Base-by-base conservation (phyloP, 2,113 vertebrate genomes). In the Rhynchopsitta pachyrhyncha region DNA sequence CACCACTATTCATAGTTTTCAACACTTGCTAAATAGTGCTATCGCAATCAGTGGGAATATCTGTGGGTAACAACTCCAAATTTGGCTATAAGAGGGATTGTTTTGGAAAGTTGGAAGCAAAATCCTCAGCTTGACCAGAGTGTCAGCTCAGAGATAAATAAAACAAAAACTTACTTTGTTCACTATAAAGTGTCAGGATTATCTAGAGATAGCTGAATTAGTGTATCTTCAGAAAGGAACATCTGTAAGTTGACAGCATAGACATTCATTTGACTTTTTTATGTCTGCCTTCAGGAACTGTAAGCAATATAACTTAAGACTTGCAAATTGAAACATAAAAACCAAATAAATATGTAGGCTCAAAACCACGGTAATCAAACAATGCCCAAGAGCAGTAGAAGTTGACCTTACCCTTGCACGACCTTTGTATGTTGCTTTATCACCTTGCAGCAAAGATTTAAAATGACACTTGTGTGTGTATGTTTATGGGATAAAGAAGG, bases 81-180 rank as follows among this genome's bases (percentile, higher is more conserved):
- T 93, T 91, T 95, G 77, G 77, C 77, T 79, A 60, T 4, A 6
- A 87, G 24, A 66, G 6, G 35, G 52, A 82, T 79, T 91, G 93
- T 91, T 93, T 88, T 92, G 88, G 85, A 93, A 97, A 94, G 57
- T 18, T 96, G 66, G 83, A 93, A 95, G 33, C 44, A 82, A 87
- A 92, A 84, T 87, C 71, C 42, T 88, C 62, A 76, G 23, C 27
- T 84, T 95, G 95, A 91, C 77, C 89, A 64, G 29, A 60, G 62
- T 70, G 50, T 93, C 82, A 93, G 25, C 49, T 82, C 55, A 81
- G 64, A 75, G 47, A 88, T 77, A 92, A 91, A 92, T 82, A 77
- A 73, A 88, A 75, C 15, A 7, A 76, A 90, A 33, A 24, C 17
- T 62, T 57, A 31, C 20, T 80, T 76, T 90, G 17, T 29, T 90